Percentiles rank a stretch among this genome's conserved stretches.
phyloP scores from a whole-genome alignment of 2,797 vertebrate species.

The Mareca penelope region DNA sequence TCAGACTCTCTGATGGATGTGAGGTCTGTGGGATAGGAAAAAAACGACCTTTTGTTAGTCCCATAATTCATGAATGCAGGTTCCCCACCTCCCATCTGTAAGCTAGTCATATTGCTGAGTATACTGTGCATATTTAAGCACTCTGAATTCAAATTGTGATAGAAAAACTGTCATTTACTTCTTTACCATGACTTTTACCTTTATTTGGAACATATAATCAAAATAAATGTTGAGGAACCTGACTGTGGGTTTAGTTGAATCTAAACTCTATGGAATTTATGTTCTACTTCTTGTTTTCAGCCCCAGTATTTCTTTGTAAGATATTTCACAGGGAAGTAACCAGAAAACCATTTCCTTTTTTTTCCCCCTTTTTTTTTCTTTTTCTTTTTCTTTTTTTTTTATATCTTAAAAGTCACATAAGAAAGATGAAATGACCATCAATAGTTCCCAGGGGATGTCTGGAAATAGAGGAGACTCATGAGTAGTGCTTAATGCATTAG shows the following conservation, averaged over 20 bases:
- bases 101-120: background rate
- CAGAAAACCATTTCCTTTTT: conserved; percentile 10
- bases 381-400: background rate
- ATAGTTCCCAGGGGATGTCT: conserved; percentile 39
- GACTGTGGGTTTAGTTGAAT: conserved; percentile 26
- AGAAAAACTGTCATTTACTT: background rate
- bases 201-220: background rate
- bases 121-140: background rate
- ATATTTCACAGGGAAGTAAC: conserved; percentile 49
- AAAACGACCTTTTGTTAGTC: background rate
- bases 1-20: background rate
- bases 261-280: conserved; percentile 58
- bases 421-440: conserved; percentile 73
- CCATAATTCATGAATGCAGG: conserved; percentile 23
- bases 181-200: background rate
- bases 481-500: conserved; percentile 40
- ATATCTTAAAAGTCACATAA: conserved; percentile 64
- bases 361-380: background rate
- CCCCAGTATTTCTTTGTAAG: conserved; percentile 52
- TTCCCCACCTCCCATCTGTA: background rate
- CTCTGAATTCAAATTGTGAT: background rate
- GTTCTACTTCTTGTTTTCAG: conserved; percentile 16
- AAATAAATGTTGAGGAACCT: conserved; percentile 35
- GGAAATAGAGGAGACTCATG: conserved; percentile 58
- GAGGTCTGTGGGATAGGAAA: background rate